Percentiles rank a stretch among this genome's conserved stretches.
Conservation (phyloP, 2,888 invertebrate species). For the Operophtera brumata region DNA sequence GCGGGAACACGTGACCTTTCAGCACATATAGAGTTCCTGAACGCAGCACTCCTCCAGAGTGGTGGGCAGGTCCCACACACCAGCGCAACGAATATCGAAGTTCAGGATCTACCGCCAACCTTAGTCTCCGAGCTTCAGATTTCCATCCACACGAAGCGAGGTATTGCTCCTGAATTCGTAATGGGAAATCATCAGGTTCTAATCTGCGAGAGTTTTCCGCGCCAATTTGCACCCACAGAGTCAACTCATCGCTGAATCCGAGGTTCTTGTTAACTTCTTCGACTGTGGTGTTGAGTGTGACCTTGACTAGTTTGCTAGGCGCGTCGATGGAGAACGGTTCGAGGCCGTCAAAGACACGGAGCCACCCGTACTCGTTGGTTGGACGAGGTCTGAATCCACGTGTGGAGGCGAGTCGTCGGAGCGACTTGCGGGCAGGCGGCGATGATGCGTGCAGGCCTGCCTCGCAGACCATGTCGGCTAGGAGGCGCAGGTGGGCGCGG, state of each 20-base stretch:
- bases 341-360: slow-evolving; percentile 82
- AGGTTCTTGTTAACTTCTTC: slow-evolving; percentile 76
- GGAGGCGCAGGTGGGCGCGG: slow-evolving; percentile 62
- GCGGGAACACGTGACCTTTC: slow-evolving; percentile 85
- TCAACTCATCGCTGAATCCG: slow-evolving; percentile 71
- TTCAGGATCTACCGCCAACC: slow-evolving; percentile 84
- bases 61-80: slow-evolving; percentile 81
- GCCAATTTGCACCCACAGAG: slow-evolving; percentile 80
- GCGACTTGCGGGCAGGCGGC: slow-evolving; percentile 71
- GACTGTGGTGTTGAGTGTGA: slow-evolving; percentile 80
- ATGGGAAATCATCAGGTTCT: slow-evolving; percentile 77
- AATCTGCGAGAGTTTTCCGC: slow-evolving; percentile 79
- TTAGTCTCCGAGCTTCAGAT: slow-evolving; percentile 79
- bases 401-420: slow-evolving; percentile 75
- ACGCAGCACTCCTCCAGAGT: slow-evolving; percentile 63
- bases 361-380: slow-evolving; percentile 78
- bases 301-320: slow-evolving; percentile 79
- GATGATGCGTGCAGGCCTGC: slow-evolving; percentile 73
- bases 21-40: slow-evolving; percentile 81
- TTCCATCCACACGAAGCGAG: slow-evolving; percentile 81
- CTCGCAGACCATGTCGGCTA: slow-evolving; percentile 75
- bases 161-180: slow-evolving; percentile 82
- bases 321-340: slow-evolving; percentile 73
- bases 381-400: slow-evolving; percentile 68
- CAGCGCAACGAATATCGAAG: slow-evolving; percentile 82